Evolutionary conservation across 1,140 invertebrate species (phyloP), one percentile per base, ranked within the genome.

Genomic region (Formica exsecta): DNA sequence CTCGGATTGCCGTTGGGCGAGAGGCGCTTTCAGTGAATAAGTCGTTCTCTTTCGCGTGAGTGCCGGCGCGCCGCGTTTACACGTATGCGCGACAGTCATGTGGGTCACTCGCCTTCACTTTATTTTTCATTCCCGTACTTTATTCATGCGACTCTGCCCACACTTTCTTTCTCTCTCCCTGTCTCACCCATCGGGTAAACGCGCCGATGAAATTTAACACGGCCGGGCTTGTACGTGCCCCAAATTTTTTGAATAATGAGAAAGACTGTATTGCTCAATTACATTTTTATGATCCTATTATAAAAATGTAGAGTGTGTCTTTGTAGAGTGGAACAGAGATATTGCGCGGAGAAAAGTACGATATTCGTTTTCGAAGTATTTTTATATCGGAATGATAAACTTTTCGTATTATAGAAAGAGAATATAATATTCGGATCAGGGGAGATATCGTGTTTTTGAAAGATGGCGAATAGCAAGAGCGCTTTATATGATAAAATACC

Each of bases 51-150:
- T 84, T 88, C 81, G 80, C 80, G 59, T 71, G 73, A 88, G 70
- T 81, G 79, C 66, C 65, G 65, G 36, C 71, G 71, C 79, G 65
- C 66, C 57, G 86, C 86, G 80, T 85, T 89, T 89, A 87, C 59
- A 85, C 71, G 77, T 88, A 79, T 74, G 61, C 86, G 54, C 85
- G 32, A 85, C 68, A 59, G 62, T 65, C 54, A 89, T 89, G 51
- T 88, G 77, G 87, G 87, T 89, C 87, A 89, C 87, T 84, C 71
- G 87, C 71, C 81, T 88, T 57, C 76, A 54, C 75, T 88, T 86
- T 89, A 88, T 88, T 88, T 74, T 64, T 44, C 81, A 81, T 68
- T 61, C 51, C 71, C 25, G 29, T 62, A 74, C 38, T 85, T 84
- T 83, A 83, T 83, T 83, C 68, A 83, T 59, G 51, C 44, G 71